These are phyloP conservation scores for Dicranocentrus wangi DNA, from an alignment of 2,888 invertebrate species.

Conservation along the genomic window DNA sequence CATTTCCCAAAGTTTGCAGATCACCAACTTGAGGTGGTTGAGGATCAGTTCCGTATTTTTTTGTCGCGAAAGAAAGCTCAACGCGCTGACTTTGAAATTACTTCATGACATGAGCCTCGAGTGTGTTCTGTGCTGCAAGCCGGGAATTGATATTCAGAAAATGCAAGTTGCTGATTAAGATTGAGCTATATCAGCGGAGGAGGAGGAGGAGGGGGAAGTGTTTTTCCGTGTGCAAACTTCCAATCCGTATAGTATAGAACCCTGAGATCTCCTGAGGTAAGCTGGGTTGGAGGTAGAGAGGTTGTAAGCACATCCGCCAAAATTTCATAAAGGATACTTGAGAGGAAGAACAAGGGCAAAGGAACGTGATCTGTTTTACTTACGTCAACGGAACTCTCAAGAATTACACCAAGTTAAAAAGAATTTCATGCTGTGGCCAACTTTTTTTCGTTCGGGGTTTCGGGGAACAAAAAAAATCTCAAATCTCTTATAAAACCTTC, in stretches of 20 bases:
- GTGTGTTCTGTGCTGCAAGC: neutral
- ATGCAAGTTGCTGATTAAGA: conserved; percentile 34
- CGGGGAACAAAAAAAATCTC: no score
- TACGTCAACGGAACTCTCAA: neutral
- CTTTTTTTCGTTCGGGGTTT: neutral
- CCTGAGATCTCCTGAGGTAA: no score
- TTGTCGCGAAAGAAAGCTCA: neutral
- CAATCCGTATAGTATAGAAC: no score
- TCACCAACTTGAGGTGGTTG: neutral
- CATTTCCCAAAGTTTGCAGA: neutral
- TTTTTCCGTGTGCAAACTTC: no score
- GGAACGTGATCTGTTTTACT: conserved; percentile 1
- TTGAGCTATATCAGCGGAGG: conserved; percentile 1
- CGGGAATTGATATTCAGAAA: conserved; percentile 8
- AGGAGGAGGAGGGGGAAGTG: no score
- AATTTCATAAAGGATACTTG: no score
- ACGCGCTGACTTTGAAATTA: neutral
- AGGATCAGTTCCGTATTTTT: neutral
- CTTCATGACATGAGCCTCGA: neutral
- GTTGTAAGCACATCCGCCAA: no score
- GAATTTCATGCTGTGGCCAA: neutral
- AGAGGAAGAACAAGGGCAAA: no score
- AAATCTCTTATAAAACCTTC: neutral
- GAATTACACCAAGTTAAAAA: neutral
- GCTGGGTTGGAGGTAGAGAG: no score